Evolutionary conservation across 2,113 vertebrate species (phyloP).

Genomic region (Lampris incognitus): DNA sequence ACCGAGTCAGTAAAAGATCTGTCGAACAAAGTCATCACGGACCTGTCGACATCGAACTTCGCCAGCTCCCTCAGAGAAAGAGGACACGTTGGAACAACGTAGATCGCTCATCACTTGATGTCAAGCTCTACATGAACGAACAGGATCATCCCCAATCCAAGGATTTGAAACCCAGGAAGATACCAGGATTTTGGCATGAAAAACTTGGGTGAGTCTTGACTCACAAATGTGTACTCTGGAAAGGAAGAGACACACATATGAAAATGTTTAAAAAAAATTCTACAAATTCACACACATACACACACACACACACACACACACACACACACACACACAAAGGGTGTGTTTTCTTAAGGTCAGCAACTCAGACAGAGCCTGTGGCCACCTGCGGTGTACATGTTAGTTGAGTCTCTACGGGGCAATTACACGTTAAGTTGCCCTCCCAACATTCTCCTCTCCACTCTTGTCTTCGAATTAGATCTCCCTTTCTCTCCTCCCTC

Average conservation of each 20-base stretch:
- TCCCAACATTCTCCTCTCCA: slow-evolving; percentile 65
- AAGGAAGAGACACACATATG: neutral
- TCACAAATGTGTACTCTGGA: too few relatives aligned
- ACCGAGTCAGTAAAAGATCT: too few relatives aligned
- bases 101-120: too few relatives aligned
- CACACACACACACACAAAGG: neutral
- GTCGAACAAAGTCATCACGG: too few relatives aligned
- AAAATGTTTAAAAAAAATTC: neutral
- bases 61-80: too few relatives aligned
- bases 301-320: neutral
- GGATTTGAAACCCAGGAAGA: too few relatives aligned
- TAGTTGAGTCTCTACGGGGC: slow-evolving; percentile 54
- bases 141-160: too few relatives aligned
- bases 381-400: slow-evolving; percentile 62
- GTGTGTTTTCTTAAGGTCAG: slow-evolving; percentile 65
- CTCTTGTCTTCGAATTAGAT: slow-evolving; percentile 69
- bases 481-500: slow-evolving; percentile 22
- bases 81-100: too few relatives aligned
- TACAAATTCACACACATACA: neutral
- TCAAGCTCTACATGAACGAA: too few relatives aligned
- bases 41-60: too few relatives aligned
- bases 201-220: too few relatives aligned
- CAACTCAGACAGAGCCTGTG: slow-evolving; percentile 40
- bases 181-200: too few relatives aligned
- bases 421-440: slow-evolving; percentile 67